Evolutionary conservation across 2,888 invertebrate genomes (phyloP), one percentile per base, ranked within the genome.

Genomic region (Eulithis testata): DNA sequence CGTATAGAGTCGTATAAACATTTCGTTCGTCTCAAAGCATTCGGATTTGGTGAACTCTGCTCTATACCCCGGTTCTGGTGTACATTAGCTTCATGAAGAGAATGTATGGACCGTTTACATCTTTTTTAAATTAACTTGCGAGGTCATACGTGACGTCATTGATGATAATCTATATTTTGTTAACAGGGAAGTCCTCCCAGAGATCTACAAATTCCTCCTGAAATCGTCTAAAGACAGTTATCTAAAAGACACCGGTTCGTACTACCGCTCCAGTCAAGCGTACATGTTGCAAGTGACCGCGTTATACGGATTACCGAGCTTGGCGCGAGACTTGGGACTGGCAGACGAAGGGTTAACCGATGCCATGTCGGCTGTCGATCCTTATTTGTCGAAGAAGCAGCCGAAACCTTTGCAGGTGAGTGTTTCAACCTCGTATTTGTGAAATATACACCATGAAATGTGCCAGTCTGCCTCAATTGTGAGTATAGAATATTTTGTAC

Each of bases 101-200:
- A 21, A 21, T 21, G 21, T 21, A 21, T 21, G 21, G 21, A 21
- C 1, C 21, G 21, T 21, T 21, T 21, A 21, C 21, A 21, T 21
- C 2, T 2, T 21, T 21, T 1, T 21, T 1, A 21, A 21, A 21
- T 2, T 21, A 21, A 21, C 21, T 21, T 21, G 21, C 1, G 21
- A 21, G 21, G 1, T 21, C 2, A 21, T 21, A 21, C 21, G 21
- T 21, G 21, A 21, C 21, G 21, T 21, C 21, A 21, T 21, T 21
- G 21, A 31, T 31, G 6, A 31, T 6, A 31, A 31, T 31, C 6
- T 31, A 31, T 31, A 31, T 31, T 11, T 21, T 49, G 8, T 12
- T n/a, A 49, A 14, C 84, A 96, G 96, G 68, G 95, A 96, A 75
- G 94, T 96, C 0, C 85, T 96, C 14, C 96, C 96, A 0, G 87